These are phyloP conservation scores for Urosaurus nigricauda DNA, from an alignment of 2,797 vertebrate species.

Conservation along the genomic window DNA sequence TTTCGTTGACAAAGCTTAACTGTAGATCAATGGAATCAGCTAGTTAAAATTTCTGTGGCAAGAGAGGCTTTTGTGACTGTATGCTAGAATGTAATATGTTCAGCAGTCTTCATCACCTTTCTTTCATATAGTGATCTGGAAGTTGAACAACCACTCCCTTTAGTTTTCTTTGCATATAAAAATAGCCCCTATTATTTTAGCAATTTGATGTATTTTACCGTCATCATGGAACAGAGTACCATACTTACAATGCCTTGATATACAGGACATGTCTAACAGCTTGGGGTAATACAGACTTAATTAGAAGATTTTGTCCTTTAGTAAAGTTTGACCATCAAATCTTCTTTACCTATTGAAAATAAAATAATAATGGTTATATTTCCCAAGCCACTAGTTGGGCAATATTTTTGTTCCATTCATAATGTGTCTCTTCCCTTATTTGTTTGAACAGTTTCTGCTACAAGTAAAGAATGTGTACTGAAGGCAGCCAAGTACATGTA, in stretches of 20 bases:
- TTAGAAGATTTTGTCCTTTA: constrained; percentile 43
- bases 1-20: constrained; percentile 81
- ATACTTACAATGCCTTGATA: constrained; percentile 43
- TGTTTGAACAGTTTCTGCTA: constrained; percentile 70
- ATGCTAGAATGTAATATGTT: constrained; percentile 61
- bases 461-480: constrained; percentile 62
- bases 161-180: constrained; percentile 19
- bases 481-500: constrained; percentile 48
- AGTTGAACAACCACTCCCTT: constrained; percentile 16
- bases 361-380: constrained; percentile 45
- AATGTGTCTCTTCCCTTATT: constrained; percentile 69
- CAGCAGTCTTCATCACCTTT: constrained; percentile 18
- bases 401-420: constrained; percentile 57
- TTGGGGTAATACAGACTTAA: constrained; percentile 49
- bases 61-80: constrained; percentile 67
- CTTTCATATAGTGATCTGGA: constrained; percentile 52
- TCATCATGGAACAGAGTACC: constrained; percentile 46
- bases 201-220: constrained; percentile 57
- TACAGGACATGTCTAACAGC: constrained; percentile 49
- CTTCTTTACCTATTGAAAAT: constrained; percentile 57
- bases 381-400: constrained; percentile 53
- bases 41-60: constrained; percentile 78
- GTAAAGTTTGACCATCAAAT: constrained; percentile 47
- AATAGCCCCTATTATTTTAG: constrained; percentile 38
- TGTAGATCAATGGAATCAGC: constrained; percentile 79